Evolutionary conservation across 2,888 invertebrate species (phyloP).

Genomic region (Xestia rhomboidea): DNA sequence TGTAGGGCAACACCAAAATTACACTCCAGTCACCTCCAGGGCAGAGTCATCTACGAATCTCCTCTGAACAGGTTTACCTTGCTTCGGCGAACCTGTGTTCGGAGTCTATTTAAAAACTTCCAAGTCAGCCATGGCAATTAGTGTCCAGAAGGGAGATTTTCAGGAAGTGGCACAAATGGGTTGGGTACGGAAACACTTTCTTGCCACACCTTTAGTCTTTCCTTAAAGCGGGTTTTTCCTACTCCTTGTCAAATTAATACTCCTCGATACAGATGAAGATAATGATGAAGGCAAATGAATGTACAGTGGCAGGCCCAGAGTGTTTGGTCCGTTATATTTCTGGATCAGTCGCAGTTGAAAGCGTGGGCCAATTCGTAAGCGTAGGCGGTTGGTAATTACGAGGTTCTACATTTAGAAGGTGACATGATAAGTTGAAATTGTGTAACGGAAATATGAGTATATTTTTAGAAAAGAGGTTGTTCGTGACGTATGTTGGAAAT

Average conservation of each 20-base stretch:
- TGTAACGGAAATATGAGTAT: not conserved
- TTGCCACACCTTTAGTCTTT: too few species aligned
- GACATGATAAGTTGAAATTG: not conserved
- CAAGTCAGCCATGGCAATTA: too few species aligned
- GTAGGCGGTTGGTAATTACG: not conserved
- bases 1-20: too few species aligned
- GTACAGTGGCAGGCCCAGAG: conserved; percentile 59
- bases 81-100: too few species aligned
- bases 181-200: too few species aligned
- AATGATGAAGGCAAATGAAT: conserved; percentile 63
- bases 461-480: not conserved
- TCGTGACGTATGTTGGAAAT: not conserved
- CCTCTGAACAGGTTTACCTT: too few species aligned
- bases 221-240: not conserved
- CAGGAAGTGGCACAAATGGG: too few species aligned
- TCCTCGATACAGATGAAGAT: conserved; percentile 26
- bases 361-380: conserved; percentile 24
- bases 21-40: too few species aligned
- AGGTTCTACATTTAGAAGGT: not conserved
- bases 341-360: conserved; percentile 46
- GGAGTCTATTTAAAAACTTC: too few species aligned
- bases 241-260: conserved; percentile 30
- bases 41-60: too few species aligned
- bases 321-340: conserved; percentile 71
- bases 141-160: too few species aligned